Evolutionary conservation across 2,888 invertebrate species (phyloP), one percentile per base, ranked within the genome.

Genomic region (Drosophila algonquin): DNA sequence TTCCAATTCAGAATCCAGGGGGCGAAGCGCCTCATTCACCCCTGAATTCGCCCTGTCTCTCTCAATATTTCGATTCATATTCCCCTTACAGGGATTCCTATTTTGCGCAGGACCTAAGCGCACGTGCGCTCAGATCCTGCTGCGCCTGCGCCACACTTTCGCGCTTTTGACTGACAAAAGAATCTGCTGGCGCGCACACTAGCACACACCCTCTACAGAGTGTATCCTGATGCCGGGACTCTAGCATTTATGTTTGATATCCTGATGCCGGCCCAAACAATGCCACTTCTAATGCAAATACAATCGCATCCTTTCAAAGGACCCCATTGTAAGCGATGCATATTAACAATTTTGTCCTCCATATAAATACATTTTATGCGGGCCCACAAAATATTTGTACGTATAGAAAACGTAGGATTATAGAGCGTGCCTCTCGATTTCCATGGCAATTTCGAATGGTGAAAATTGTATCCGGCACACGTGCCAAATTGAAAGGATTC

Each of bases 221-320:
- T 46, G 58, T 68, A 73, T 51, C 58, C 63, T 46, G 21, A 58
- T 50, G 63, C 73, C 76, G 78, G 70, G 81, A 80, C 88, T 76
- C 79, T 64, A 79, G 62, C 57, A 27, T 51, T 59, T 52, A 50
- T 30, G 48, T 53, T 35, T 73, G 77, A 76, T 79, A 77, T 77
- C 72, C 77, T 71, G 65, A 82, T 78, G 78, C 80, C 68, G 78
- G 78, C 79, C 73, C 67, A 76, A 84, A 85, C 89, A 89, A 89
- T 89, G 80, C 75, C 80, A 76, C 75, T 76, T 72, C 76, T 84
- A 85, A 85, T 85, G 85, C 85, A 85, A 85, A 85, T 85, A 85
- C 87, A 85, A 89, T 84, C 85, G 84, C 75, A 85, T 89, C 84
- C 84, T 89, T 84, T 89, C 72, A 57, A 63, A 79, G 76, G 78